phyloP scores from a whole-genome alignment of 2,888 invertebrate genomes.

The Andricus quercusramuli region DNA sequence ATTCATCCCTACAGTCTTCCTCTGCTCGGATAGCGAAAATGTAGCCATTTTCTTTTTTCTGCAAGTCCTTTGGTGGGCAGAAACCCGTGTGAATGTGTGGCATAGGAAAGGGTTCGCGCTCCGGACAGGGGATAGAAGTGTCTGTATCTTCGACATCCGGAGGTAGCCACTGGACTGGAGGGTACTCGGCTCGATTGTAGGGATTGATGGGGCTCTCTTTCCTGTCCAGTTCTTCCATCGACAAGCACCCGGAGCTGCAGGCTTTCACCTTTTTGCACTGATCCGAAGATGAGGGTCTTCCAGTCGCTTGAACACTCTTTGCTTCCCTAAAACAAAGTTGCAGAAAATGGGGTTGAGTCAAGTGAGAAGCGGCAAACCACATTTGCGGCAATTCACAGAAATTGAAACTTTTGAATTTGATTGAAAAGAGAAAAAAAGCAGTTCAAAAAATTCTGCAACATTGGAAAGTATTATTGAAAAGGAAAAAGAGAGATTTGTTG shows the following conservation, averaged over 20 bases:
- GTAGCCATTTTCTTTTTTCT: slow-evolving; percentile 52
- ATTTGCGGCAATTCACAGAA: too few relatives aligned
- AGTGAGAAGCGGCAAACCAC: too few relatives aligned
- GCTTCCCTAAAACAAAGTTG: background rate
- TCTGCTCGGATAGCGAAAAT: slow-evolving; percentile 30
- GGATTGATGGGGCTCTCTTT: slow-evolving; percentile 66
- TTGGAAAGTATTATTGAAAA: too few relatives aligned
- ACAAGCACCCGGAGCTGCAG: slow-evolving; percentile 6
- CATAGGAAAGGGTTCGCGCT: slow-evolving; percentile 56
- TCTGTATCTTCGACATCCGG: slow-evolving; percentile 15
- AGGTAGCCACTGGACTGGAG: slow-evolving; percentile 33
- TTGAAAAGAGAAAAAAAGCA: too few relatives aligned
- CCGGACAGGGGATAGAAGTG: slow-evolving; percentile 56
- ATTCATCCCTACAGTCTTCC: slow-evolving; percentile 52
- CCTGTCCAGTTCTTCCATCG: slow-evolving; percentile 44
- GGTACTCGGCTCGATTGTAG: slow-evolving; percentile 63
- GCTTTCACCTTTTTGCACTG: background rate
- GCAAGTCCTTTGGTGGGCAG: slow-evolving; percentile 53
- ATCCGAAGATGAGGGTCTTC: background rate
- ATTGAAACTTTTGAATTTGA: too few relatives aligned
- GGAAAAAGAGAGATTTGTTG: too few relatives aligned
- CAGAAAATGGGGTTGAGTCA: too few relatives aligned
- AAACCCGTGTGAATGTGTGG: slow-evolving; percentile 59
- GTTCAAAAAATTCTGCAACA: too few relatives aligned
- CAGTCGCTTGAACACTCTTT: background rate